phyloP scores from a whole-genome alignment of 1,140 invertebrate genomes.

The Bombus affinis region DNA sequence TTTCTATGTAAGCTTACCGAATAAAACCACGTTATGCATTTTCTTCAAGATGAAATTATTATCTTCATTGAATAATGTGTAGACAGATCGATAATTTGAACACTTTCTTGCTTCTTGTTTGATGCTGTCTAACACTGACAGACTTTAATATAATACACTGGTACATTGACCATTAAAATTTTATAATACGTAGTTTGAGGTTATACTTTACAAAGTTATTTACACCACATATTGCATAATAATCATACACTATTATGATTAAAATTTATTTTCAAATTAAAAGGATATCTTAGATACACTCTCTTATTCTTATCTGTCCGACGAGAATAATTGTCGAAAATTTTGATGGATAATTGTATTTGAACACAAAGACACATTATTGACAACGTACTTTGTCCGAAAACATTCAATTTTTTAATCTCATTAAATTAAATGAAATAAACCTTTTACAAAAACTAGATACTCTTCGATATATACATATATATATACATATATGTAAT shows the following conservation, averaged over 20 bases:
- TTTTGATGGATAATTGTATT: neutral
- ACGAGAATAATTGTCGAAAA: neutral
- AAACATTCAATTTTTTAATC: neutral
- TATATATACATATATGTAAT: neutral
- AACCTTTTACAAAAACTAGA: neutral
- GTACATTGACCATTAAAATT: neutral
- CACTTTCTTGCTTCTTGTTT: neutral
- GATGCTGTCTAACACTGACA: neutral
- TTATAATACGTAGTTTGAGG: conserved; percentile 15
- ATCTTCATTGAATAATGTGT: neutral
- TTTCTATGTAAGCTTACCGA: neutral
- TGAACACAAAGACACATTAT: conserved; percentile 9
- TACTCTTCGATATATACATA: neutral
- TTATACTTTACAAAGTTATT: conserved; percentile 10
- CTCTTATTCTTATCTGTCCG: neutral
- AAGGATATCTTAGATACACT: no score
- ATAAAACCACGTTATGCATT: neutral
- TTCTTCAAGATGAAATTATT: neutral
- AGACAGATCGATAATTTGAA: neutral
- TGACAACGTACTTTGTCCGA: neutral
- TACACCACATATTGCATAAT: neutral
- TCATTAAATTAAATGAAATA: neutral
- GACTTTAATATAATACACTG: neutral
- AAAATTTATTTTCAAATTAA: neutral
- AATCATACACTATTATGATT: neutral